Evolutionary conservation across 2,113 vertebrate genomes (phyloP).

Genomic region (Camelus dromedarius): DNA sequence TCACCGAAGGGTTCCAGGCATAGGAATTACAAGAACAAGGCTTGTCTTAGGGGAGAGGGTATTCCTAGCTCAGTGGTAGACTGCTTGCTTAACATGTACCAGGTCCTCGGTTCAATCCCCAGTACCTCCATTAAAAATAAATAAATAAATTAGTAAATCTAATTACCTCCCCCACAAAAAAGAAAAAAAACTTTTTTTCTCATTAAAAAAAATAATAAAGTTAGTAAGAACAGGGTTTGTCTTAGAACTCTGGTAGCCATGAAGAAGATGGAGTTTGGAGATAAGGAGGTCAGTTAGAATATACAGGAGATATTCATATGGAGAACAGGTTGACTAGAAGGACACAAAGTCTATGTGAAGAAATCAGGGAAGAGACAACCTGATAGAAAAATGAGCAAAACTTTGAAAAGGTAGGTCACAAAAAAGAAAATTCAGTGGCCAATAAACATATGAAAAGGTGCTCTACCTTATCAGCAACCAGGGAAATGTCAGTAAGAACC

Average conservation of each 20-base stretch:
- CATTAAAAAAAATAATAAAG: too few species aligned
- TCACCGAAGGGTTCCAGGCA: not conserved
- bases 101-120: too few species aligned
- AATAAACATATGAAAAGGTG: conserved; percentile 30
- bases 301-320: not conserved
- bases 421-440: not conserved
- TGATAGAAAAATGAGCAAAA: conserved; percentile 26
- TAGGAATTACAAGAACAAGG: not conserved
- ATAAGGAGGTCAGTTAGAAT: not conserved
- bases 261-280: not conserved
- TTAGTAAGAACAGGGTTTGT: not conserved
- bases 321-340: not conserved
- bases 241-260: not conserved
- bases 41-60: conserved; percentile 19
- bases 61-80: too few species aligned
- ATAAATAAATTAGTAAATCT: too few species aligned
- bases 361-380: conserved; percentile 1
- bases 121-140: too few species aligned
- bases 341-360: not conserved
- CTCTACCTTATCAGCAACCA: not conserved
- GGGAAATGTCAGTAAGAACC: conserved; percentile 21
- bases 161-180: too few species aligned
- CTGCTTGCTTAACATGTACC: too few species aligned
- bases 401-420: not conserved
- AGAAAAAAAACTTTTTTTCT: too few species aligned